Conservation (phyloP, 2,888 invertebrate genomes). For the Caenorhabditis sinica region DNA sequence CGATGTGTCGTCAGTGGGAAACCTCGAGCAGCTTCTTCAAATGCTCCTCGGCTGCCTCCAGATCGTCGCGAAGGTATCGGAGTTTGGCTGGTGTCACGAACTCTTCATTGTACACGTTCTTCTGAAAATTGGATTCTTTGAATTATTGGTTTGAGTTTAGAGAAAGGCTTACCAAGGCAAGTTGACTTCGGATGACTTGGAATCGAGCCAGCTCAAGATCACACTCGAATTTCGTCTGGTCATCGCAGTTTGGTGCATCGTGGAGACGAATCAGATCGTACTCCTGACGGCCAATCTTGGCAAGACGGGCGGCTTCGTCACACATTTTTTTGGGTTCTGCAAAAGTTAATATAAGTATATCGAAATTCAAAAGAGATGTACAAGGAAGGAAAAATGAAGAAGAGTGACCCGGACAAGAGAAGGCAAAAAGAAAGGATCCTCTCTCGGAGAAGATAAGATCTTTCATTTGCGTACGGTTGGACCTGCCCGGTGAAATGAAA, state of each 20-base stretch:
- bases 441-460: constrained; percentile 39
- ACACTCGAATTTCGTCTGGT: constrained; percentile 57
- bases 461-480: constrained; percentile 24
- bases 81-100: constrained; percentile 65
- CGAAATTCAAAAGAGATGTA: constrained; percentile 5
- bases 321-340: constrained; percentile 42
- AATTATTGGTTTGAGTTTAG: background rate
- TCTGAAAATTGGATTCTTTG: too few relatives aligned
- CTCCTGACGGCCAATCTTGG: constrained; percentile 62
- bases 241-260: constrained; percentile 57
- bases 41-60: constrained; percentile 58
- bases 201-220: constrained; percentile 58
- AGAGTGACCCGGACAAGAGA: constrained; percentile 43
- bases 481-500: constrained; percentile 27
- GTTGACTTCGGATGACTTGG: constrained; percentile 58
- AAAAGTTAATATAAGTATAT: background rate
- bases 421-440: background rate
- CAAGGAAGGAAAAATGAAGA: constrained; percentile 4
- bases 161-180: constrained; percentile 56
- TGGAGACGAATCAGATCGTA: constrained; percentile 60
- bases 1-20: constrained; percentile 33
- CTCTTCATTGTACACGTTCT: constrained; percentile 66
- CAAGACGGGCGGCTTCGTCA: constrained; percentile 60
- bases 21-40: constrained; percentile 43
- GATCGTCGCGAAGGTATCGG: constrained; percentile 55